Evolutionary conservation across 2,888 invertebrate genomes (phyloP), one percentile per base, ranked within the genome.

Genomic region (Lomographa bimaculata): DNA sequence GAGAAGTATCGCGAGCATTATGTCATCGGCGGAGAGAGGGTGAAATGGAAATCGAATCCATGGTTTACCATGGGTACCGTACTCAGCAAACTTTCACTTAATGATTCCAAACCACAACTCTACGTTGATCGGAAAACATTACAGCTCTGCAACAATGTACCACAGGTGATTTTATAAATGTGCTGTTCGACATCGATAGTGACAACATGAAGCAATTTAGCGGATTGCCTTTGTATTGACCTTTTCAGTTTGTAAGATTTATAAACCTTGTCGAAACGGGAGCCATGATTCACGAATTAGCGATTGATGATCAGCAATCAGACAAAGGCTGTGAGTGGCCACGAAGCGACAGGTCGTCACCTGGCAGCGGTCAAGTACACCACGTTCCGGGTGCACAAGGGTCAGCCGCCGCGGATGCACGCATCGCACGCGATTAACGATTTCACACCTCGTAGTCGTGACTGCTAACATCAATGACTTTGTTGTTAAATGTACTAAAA

Each of bases 51-150:
- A 46, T 34, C 27, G 18, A 30, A 41, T 14, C 20, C 20, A 7
- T 19, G 26, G 21, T 29, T 29, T 45, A 10, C 20, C 21, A 16
- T 29, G 33, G 42, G 42, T 29, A 32, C 41, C 23, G 12, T 37
- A 11, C 40, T 32, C 20, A 16, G 25, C 35, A 14, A 39, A 49
- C 52, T 53, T 53, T 53, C 52, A 53, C 52, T 40, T 45, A 40
- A 45, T 42, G 20, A 33, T 38, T 35, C 25, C 12, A 40, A 48
- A 47, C 52, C 45, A 28, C 46, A 44, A 25, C 44, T n/a, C 21
- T 37, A 38, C 43, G 19, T 19, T 16, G 32, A 37, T 40, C 44
- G 41, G 20, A 36, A 37, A 42, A 29, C 38, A 20, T 25, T 41
- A 1, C 16, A 28, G n/a, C 33, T 11, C 14, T n/a, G 14, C 16